Conservation (phyloP, 2,797 vertebrate genomes). For the Carcharodon carcharias region DNA sequence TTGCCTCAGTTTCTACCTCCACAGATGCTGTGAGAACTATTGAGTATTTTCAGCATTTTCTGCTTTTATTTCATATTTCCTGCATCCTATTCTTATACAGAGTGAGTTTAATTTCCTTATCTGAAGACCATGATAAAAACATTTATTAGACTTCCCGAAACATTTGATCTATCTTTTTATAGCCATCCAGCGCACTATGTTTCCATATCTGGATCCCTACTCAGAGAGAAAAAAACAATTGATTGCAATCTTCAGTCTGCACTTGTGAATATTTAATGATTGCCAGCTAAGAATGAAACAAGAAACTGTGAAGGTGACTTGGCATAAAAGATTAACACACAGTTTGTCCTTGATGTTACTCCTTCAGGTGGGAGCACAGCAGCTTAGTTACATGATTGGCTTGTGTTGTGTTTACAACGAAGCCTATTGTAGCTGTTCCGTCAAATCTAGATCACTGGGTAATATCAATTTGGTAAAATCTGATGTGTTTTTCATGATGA, state of each 20-base stretch:
- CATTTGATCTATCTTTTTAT: background rate
- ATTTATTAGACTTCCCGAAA: background rate
- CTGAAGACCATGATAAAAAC: background rate
- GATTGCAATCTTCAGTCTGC: constrained; percentile 7
- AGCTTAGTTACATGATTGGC: background rate
- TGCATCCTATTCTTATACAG: background rate
- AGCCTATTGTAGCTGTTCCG: no score
- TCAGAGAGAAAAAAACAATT: background rate
- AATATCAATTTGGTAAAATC: background rate
- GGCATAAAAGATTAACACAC: background rate
- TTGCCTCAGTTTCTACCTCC: no score
- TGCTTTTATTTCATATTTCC: background rate
- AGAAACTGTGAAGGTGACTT: background rate
- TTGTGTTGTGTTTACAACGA: no score
- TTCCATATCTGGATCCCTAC: background rate
- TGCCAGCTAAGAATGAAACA: background rate
- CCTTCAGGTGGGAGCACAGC: background rate
- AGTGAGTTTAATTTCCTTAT: background rate
- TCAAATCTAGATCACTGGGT: background rate
- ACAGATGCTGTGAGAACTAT: no score
- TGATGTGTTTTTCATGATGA: background rate
- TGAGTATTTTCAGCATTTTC: background rate
- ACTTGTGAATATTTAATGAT: constrained; percentile 30
- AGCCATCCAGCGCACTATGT: background rate
- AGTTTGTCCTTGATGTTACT: background rate